These are phyloP conservation scores for Anthrax anthrax DNA, from an alignment of 2,888 invertebrate species.

Conservation along the genomic window DNA sequence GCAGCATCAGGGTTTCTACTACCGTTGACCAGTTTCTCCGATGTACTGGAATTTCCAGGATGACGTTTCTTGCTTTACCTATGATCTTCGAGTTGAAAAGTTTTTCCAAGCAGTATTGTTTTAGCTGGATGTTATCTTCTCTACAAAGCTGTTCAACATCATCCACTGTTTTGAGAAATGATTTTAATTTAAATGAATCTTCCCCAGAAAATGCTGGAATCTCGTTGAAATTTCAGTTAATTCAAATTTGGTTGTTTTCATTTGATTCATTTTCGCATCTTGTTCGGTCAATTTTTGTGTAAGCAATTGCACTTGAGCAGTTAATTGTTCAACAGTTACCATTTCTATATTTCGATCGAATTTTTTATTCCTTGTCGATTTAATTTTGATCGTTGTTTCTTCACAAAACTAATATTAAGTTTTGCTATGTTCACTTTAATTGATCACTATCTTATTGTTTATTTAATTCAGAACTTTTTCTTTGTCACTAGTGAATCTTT, in stretches of 20 bases:
- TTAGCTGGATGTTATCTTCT: not conserved
- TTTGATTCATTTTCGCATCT: not conserved
- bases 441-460: no score
- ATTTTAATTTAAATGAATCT: conserved; percentile 2
- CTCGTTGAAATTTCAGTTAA: conserved; percentile 2
- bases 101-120: conserved; percentile 2
- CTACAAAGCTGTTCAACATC: not conserved
- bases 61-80: conserved; percentile 4
- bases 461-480: no score
- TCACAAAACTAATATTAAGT: no score
- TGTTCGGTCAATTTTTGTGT: not conserved
- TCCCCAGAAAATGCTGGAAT: conserved; percentile 1
- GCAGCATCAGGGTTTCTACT: not conserved
- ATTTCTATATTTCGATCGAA: no score
- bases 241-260: conserved; percentile 2
- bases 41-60: conserved; percentile 5
- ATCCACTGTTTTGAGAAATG: not conserved
- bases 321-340: not conserved
- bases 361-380: no score
- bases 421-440: no score
- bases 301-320: not conserved
- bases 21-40: conserved; percentile 1
- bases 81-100: conserved; percentile 5
- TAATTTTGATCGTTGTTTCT: no score
- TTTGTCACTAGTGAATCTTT: no score